These are phyloP conservation scores for Mirounga angustirostris DNA, from an alignment of 2,113 vertebrate species.

Conservation along the genomic window DNA sequence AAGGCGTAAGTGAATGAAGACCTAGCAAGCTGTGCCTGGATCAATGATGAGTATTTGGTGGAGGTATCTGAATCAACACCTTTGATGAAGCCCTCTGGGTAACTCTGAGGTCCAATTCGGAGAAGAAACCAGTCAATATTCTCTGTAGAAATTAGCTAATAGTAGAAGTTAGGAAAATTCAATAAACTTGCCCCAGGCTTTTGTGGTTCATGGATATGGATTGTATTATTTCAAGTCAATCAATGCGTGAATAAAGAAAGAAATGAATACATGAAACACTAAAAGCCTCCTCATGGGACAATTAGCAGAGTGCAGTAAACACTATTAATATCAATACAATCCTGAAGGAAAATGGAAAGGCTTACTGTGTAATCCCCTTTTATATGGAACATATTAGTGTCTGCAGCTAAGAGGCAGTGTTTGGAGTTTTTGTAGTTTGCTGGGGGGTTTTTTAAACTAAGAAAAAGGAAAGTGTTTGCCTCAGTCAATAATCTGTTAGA, in stretches of 20 bases:
- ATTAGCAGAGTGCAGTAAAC: background rate
- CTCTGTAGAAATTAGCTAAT: background rate
- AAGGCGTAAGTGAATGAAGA: background rate
- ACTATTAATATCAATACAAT: background rate
- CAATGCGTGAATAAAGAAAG: background rate
- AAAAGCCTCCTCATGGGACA: background rate
- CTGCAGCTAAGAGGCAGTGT: background rate
- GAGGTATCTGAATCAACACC: background rate
- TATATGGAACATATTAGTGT: background rate
- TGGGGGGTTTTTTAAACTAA: background rate
- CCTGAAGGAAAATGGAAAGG: background rate
- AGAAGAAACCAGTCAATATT: rapidly evolving
- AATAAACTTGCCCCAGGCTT: background rate
- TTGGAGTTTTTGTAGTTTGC: background rate
- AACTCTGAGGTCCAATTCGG: background rate
- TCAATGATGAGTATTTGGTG: background rate
- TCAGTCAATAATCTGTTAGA: background rate
- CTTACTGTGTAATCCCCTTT: background rate
- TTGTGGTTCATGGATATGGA: background rate
- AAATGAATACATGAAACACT: background rate
- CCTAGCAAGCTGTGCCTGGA: background rate
- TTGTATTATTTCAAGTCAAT: background rate
- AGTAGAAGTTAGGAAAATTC: background rate
- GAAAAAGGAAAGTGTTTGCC: background rate
- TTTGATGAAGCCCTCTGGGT: background rate